Evolutionary conservation across 2,888 invertebrate species (phyloP), one percentile per base, ranked within the genome.

Genomic region (Imbricaverruca yamaguchii): DNA sequence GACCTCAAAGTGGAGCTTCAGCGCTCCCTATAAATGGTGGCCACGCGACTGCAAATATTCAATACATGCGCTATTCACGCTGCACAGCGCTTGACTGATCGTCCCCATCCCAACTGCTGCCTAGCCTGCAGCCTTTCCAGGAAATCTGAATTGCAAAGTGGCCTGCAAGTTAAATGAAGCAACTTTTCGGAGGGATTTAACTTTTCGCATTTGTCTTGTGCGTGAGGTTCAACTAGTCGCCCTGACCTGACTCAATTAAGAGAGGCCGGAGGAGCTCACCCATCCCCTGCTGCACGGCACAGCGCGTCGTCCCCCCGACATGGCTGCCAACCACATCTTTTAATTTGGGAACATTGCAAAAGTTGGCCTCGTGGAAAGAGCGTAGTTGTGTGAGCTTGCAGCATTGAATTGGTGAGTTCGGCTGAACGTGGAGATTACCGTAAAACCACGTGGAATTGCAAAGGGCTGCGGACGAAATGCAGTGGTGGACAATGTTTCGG

Each of bases 181-280:
- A 74, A 74, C 74, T 74, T 74, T 74, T 74, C 74, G 21, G n/a
- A 39, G 74, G 69, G 55, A 74, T 74, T 53, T 53, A 74, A 74
- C 74, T 74, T 74, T 55, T 74, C 74, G 39, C 74, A 74, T 74
- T 74, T 74, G 74, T 74, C 74, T 74, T 74, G 55, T 53, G 74
- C 21, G 23, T 9, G 74, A 55, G 74, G 11, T 53, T 21, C 21
- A 55, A 21, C 74, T 55, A 21, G 59, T 18, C 15, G 55, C 53
- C 74, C 74, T 74, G 74, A 74, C 74, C 74, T 74, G 74, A 74
- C 74, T 74, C 74, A 74, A 74, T 74, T 55, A 74, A 39, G 53
- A 55, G 67, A 4, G 1, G 9, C 12, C 3, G 21, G 53, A 21
- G 13, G 59, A 39, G 39, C 39, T 39, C 39, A 39, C 39, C 39